Conservation (phyloP, 2,113 vertebrate genomes). For the Pundamilia nyererei region DNA sequence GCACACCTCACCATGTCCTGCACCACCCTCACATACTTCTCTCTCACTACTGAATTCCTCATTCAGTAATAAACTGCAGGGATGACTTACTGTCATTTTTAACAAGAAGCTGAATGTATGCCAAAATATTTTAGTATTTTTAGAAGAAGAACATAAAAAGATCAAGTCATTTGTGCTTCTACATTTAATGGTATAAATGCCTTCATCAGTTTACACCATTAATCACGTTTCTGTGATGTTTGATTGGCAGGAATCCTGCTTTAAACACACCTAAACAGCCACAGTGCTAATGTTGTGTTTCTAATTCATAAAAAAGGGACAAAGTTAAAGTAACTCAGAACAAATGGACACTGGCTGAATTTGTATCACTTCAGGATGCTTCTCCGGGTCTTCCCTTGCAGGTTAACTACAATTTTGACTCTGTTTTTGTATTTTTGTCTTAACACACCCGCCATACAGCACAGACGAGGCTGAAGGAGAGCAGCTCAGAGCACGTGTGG, state of each 20-base stretch:
- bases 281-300: neutral
- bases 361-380: neutral
- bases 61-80: neutral
- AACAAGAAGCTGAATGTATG: neutral
- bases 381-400: neutral
- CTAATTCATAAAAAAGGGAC: neutral
- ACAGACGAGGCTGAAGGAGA: neutral
- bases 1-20: neutral
- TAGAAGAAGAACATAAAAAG: neutral
- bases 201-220: neutral
- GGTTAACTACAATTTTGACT: neutral
- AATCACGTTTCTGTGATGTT: neutral
- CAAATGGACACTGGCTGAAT: neutral
- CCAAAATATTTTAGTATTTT: neutral
- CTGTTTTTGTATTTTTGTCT: neutral
- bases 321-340: neutral
- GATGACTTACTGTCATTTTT: neutral
- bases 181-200: neutral
- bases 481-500: neutral
- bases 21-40: neutral
- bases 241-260: neutral
- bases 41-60: neutral
- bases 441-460: fast-evolving
- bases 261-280: neutral
- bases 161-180: neutral